Base-by-base conservation (phyloP, 2,797 vertebrate genomes). In the Spondyliosoma cantharus region DNA sequence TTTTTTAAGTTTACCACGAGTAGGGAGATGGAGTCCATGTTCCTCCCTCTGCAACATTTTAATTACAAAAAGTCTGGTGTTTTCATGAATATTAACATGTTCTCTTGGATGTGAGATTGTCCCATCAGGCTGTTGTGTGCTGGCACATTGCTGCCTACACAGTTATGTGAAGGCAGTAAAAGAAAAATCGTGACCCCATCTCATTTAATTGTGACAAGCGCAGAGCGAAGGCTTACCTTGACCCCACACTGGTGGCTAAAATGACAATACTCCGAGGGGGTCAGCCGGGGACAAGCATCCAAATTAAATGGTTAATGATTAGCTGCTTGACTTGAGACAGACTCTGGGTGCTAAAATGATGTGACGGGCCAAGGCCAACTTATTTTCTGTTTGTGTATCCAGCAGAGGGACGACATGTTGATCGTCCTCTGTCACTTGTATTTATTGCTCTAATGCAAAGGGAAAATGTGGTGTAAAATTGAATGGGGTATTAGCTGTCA, bases 261-360 rank as follows among this genome's bases (percentile, higher is more conserved):
- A 79, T 83, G 81, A 87, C 81, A 71, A 73, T 84, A 25, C 46
- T 77, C 6, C 0, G 46, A 65, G 61, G 73, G 56, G 91, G 90
- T 91, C 81, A 83, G 71, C 77, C 25, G 52, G 83, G 90, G 85
- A 92, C 87, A 90, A 77, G 80, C 74, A 53, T 88, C 84, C 78
- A 86, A 91, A 87, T 87, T 65, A 90, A 91, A 89, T 52, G 48
- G 91, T 91, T 91, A 91, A 92, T 93, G 87, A 92, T 93, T 92
- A 91, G 85, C 86, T 64, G 67, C 77, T 85, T 73, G 84, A 88
- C 84, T 89, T 62, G 74, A 85, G 81, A 82, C 62, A 4, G 67
- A 77, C 81, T 67, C 79, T 57, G 68, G 76, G 65, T 68, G 74
- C 72, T 83, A 63, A 90, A 91, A 84, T 80, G 58, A 90, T 89